These are phyloP conservation scores for Danio choprae DNA, from an alignment of 2,797 vertebrate genomes.

Conservation along the genomic window DNA sequence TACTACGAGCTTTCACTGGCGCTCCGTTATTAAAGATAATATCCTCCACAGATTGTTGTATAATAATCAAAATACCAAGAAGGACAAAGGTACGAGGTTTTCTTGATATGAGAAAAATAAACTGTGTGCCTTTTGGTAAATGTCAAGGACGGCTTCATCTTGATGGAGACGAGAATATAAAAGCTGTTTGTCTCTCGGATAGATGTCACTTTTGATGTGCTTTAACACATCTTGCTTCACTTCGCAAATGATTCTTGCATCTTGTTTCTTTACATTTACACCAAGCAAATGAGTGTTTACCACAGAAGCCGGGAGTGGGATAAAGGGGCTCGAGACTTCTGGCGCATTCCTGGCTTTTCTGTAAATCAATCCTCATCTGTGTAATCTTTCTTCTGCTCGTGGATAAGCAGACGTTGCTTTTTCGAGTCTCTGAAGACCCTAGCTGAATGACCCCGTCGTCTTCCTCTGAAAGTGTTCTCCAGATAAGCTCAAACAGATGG, in stretches of 20 bases:
- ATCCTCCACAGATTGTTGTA: conserved; percentile 13
- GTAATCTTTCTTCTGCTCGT: conserved; percentile 15
- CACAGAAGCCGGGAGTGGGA: background rate
- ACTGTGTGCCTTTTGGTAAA: conserved; percentile 6
- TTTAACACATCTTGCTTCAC: conserved; percentile 42
- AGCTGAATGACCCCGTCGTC: conserved; percentile 8
- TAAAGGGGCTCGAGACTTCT: conserved; percentile 20
- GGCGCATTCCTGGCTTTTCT: conserved; percentile 21
- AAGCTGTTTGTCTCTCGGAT: conserved; percentile 5
- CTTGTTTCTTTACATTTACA: conserved; percentile 29
- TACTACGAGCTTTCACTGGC: conserved; percentile 42
- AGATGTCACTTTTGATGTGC: conserved; percentile 44
- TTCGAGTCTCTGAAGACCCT: conserved; percentile 22
- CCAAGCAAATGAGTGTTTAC: conserved; percentile 25
- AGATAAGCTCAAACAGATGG: conserved; percentile 27
- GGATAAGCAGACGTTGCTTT: background rate
- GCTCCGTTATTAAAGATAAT: conserved; percentile 48
- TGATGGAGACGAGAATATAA: conserved; percentile 26
- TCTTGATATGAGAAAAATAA: conserved; percentile 36
- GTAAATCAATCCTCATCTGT: conserved; percentile 40
- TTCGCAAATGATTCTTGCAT: background rate
- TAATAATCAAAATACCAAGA: conserved; percentile 54
- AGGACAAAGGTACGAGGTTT: background rate
- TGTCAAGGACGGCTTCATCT: conserved; percentile 45
- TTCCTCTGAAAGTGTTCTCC: background rate